Base-by-base conservation (phyloP, 2,888 invertebrate genomes). In the Caenorhabditis sp. region DNA sequence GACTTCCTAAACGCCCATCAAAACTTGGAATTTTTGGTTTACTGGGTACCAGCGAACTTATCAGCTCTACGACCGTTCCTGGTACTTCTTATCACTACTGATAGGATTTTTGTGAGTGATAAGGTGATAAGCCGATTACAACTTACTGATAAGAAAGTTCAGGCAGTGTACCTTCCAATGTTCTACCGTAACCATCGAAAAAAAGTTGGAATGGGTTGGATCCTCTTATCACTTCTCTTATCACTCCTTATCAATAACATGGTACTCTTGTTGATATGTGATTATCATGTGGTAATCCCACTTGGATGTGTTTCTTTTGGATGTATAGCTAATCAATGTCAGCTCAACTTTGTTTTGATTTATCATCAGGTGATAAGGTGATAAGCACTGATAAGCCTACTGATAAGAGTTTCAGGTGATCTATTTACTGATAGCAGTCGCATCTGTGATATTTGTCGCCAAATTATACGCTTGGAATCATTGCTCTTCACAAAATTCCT, bases 391-490 rank as follows among this genome's bases (percentile, higher is more conserved):
- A n/a, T n/a, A 18, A 65, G 53, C 22, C 9, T 26, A 6, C 40
- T 40, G 40, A 40, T 11, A 40, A n/a, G n/a, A 40, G 11, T 40
- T 40, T 40, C 40, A 40, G 40, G 13, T 40, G 2, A 40, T 40
- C 40, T 40, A 60, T 15, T n/a, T 37, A 0, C 22, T 65, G 5
- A 53, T 65, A 1, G 65, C 65, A 6, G 0, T 65, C 5, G n/a
- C 24, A 2, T 65, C 51, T 18, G 2, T 65, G 0, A 1, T 65
- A 2, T 44, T 65, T 2, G 65, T 53, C 1, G 2, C 53, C n/a
- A 65, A 65, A n/a, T 37, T 65, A 6, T 65, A 37, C 11, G 53
- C 56, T 22, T 68, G 68, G 68, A 68, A 68, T 32, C 11, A 68
- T 20, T 68, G 68, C 9, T 28, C 40, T 13, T n/a, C n/a, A n/a